Evolutionary conservation across 2,797 vertebrate species (phyloP), one percentile per base, ranked within the genome.

Genomic region (Acanthurus lineatus): DNA sequence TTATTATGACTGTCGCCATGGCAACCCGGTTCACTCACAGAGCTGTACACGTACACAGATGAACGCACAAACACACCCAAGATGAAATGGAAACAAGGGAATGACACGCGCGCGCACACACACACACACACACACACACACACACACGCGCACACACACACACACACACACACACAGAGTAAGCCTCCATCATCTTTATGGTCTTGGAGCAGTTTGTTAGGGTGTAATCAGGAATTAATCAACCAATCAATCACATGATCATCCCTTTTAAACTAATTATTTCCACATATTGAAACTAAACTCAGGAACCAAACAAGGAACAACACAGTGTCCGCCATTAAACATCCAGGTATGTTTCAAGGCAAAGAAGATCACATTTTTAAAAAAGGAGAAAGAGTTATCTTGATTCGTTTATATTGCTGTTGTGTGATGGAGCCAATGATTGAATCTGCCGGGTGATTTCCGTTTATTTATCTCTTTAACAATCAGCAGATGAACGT

Each of bases 1-100:
- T 90, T 95, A 91, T 95, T 94, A 89, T 94, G 94, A 92, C 94
- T 94, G 92, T 93, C 70, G 4, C 92, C 89, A 69, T 60, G 77
- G 89, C 76, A 85, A 94, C 91, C 12, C 12, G 9, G 76, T 71
- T 82, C 44, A 5, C 67, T 77, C 51, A 4, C 58, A 28, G 68
- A 65, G 67, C 54, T 47, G 32, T 7, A 17, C 10, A 9, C 35
- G 64, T 35, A 28, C 52, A 25, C 49, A 9, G 59, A 65, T 28
- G 11, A 56, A 65, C 57, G 17, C 56, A 60, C 48, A 52, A 52
- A 74, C 45, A 61, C 68, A 58, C 53, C 68, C 14, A 60, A 66
- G 71, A 79, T 60, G 16, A 57, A 53, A 64, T 42, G 40, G 54
- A 74, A 64, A 64, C 3, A 58, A 28, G 52, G 60, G 58, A 69